Base-by-base conservation (phyloP, 2,888 invertebrate genomes). In the Tortricodes alternella region DNA sequence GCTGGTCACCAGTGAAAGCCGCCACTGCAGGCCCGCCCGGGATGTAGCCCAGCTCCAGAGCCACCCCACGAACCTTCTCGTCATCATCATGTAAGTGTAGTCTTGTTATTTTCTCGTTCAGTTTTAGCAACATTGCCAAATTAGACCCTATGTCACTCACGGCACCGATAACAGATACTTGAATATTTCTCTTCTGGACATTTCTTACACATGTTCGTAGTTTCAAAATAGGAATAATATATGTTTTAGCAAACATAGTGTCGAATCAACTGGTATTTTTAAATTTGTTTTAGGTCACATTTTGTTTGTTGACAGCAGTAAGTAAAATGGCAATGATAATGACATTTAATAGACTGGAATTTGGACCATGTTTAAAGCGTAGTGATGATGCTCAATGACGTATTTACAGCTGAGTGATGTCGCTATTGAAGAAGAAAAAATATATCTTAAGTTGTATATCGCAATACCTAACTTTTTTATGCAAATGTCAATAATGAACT, bases 141-240 rank as follows among this genome's bases (percentile, higher is more conserved):
- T 80, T 80, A 32, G 75, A 70, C 6, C 85, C 85, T 0, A 85
- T 67, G 11, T 76, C 73, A 61, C 67, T 76, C 19, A 70, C 77
- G 6, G 82, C 82, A 4, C 85, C 85, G n/a, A 84, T 63, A 1
- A 84, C 63, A 3, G 83, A 76, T 5, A 84, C 67, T 64, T 83
- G 82, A n/a, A 84, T 60, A 62, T 74, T 69, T 60, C 78, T 69
- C 6, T 55, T 35, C 15, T 48, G 56, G 7, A 61, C 8, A 35
- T 34, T 38, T 39, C 58, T 63, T 2, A 57, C 24, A 19, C 41
- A 46, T 11, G 44, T 50, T 32, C 49, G 51, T 18, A 41, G 41
- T 21, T 57, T 49, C 18, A 23, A 38, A 32, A 49, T 11, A 18
- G 27, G 37, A 53, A 46, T n/a, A 13, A 43, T 15, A 2, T n/a